A percentile compares a stretch with the other conserved stretches of the same genome.
phyloP scores from a whole-genome alignment of 2,888 invertebrate genomes.

The Caradrina clavipalpis region DNA sequence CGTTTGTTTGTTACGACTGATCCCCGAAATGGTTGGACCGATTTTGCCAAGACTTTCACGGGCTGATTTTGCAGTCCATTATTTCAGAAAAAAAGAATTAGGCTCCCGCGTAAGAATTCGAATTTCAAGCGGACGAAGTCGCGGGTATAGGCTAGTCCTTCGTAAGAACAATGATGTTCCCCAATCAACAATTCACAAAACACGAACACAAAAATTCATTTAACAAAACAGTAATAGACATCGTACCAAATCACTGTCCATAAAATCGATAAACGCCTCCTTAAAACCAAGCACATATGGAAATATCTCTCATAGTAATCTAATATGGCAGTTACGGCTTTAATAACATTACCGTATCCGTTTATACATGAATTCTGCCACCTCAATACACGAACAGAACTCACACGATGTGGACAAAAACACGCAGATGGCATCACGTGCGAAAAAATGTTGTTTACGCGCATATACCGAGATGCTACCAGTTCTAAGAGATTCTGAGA shows the following conservation, averaged over 20 bases:
- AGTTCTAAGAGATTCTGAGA: conserved; percentile 46
- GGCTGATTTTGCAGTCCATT: too few species aligned
- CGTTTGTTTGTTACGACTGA: too few species aligned
- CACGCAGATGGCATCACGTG: conserved; percentile 46
- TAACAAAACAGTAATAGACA: conserved; percentile 16
- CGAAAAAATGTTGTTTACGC: conserved; percentile 60
- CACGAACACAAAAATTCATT: conserved; percentile 35
- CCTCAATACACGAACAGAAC: conserved; percentile 53
- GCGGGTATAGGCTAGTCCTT: not conserved
- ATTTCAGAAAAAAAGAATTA: too few species aligned
- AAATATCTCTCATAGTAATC: conserved; percentile 53
- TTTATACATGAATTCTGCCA: conserved; percentile 57
- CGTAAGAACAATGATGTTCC: not conserved
- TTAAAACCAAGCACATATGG: conserved; percentile 50
- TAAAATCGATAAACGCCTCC: conserved; percentile 51
- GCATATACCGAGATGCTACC: conserved; percentile 30
- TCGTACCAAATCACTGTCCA: conserved; percentile 43
- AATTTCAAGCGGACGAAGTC: too few species aligned
- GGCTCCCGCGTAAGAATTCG: too few species aligned
- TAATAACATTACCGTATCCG: conserved; percentile 54
- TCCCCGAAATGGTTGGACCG: too few species aligned
- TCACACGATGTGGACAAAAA: conserved; percentile 46
- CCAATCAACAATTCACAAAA: conserved; percentile 26
- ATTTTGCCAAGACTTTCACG: too few species aligned
- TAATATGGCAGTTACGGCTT: conserved; percentile 50